Base-by-base conservation (phyloP, 2,113 vertebrate species). In the Melanerpes formicivorus region DNA sequence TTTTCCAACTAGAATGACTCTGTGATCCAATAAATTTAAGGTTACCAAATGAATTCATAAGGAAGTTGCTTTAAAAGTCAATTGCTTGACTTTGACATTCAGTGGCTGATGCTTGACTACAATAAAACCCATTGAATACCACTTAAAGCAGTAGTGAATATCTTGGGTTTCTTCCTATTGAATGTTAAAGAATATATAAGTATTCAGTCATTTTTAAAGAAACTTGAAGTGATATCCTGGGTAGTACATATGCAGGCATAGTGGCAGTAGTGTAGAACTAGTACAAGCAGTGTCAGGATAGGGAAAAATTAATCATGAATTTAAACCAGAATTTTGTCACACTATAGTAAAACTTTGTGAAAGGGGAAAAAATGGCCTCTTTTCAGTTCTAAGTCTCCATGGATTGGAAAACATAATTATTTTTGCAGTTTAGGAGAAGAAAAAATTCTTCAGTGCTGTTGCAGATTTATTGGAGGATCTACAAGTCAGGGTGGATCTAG, bases 31-130 rank as follows among this genome's bases (percentile, higher is more conserved):
- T 5, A 59, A 80, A 44, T 48, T 30, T 27, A 65, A 62, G 29
- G 18, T 94, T 90, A 90, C 29, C 42, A 86, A 73, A 75, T 78
- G 5, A 96, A 75, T 88, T 92, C 50, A 84, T 78, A 79, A 84
- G 30, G 30, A 93, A 93, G 50, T 87, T 90, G 37, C 72, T 89
- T 93, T 91, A 19, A 22, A 48, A 48, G 48, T 50, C 48, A 50
- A 19, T 50, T 50, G 48, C 48, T 50, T 50, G 19, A 50, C 48
- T 50, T 50, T 50, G 19, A 21, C 19, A 21, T 21, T 10, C 19
- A 21, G 2, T 10, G 5, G 62, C 75, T 65, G 23, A 34, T 82
- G 40, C 77, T 50, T 85, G 82, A 55, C 80, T 92, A 34, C 90
- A 88, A 80, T 84, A 88, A 80, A 77, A 50, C 63, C 13, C 9